Evolutionary conservation across 2,888 invertebrate genomes (phyloP), one percentile per base, ranked within the genome.

Genomic region (Nomada fabriciana): DNA sequence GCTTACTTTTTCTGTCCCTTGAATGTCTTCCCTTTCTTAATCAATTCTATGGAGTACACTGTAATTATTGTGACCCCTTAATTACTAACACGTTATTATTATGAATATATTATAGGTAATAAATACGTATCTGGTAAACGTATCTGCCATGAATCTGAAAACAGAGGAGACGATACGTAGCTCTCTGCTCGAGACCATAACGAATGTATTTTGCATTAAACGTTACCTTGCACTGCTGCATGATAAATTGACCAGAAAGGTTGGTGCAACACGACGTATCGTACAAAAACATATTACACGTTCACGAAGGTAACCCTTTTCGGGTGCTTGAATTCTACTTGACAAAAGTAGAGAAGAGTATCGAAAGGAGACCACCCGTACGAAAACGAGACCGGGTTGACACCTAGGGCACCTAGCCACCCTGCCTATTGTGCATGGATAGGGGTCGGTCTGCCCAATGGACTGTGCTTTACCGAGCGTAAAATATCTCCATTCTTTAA

Each of bases 381-480:
- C 87, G 89, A 89, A 71, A 89, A 89, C 87, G 87, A 88, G 90
- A 89, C 85, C 89, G 91, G 90, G 90, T 92, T 91, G 92, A 92
- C 92, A 91, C 90, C 89, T 83, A 87, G 86, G 89, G 90, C 86
- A 87, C 83, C 89, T 82, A 84, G 81, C 82, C 84, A 85, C 83
- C 75, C 81, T 68, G 80, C 68, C 84, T 78, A 90, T 90, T 90
- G 87, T 90, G 69, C 73, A 71, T 23, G 80, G 70, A 83, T 71
- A 80, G 78, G 86, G 88, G 84, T 86, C 82, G 87, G 82, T 75
- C 79, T 69, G 87, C 61, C 75, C 79, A 81, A 89, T 89, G 86
- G 82, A 81, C 84, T 82, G 91, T 92, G 92, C 91, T 93, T 91
- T 91, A 91, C 93, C 90, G 91, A 92, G 92, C 92, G 93, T 92